Percentiles rank a stretch among this genome's conserved stretches.
These are phyloP conservation scores for Ariolimax columbianus DNA, from an alignment of 2,888 invertebrate species.

Conservation along the genomic window DNA sequence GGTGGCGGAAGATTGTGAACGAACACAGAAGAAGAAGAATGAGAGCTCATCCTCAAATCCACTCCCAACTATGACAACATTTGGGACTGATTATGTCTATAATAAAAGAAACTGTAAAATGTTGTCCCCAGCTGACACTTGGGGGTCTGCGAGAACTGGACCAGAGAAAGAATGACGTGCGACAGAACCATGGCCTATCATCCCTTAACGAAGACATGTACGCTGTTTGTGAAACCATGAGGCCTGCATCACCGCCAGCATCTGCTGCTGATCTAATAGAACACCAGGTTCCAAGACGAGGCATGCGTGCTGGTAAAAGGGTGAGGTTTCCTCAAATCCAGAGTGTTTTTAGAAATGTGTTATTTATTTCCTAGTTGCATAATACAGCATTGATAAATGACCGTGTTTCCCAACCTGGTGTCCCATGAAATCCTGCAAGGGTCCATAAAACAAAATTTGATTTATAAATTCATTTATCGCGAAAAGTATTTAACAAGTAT, in stretches of 20 bases:
- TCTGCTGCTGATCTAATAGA: conserved; percentile 87
- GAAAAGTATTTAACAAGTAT: too few relatives aligned
- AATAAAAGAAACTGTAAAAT: neutral
- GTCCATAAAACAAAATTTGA: too few relatives aligned
- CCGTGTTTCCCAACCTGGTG: too few relatives aligned
- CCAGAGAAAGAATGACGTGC: conserved; percentile 83
- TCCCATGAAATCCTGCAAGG: too few relatives aligned
- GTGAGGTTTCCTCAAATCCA: conserved; percentile 61
- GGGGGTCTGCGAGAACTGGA: conserved; percentile 93
- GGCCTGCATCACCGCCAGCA: conserved; percentile 95
- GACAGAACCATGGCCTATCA: conserved; percentile 85
- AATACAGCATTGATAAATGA: too few relatives aligned
- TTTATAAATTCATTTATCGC: too few relatives aligned
- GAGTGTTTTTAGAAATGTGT: neutral
- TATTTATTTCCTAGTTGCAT: neutral
- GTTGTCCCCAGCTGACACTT: conserved; percentile 82
- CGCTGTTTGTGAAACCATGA: conserved; percentile 94
- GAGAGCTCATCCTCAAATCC: too few relatives aligned
- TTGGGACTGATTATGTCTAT: too few relatives aligned
- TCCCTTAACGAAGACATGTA: conserved; percentile 93
- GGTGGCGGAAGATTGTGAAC: too few relatives aligned
- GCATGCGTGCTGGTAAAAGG: conserved; percentile 66
- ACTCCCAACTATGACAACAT: too few relatives aligned
- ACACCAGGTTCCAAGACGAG: conserved; percentile 74
- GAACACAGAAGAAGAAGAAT: too few relatives aligned